Percentiles rank a stretch among this genome's conserved stretches.
These are phyloP conservation scores for Eupithecia inturbata DNA, from an alignment of 2,888 invertebrate genomes.

Conservation along the genomic window DNA sequence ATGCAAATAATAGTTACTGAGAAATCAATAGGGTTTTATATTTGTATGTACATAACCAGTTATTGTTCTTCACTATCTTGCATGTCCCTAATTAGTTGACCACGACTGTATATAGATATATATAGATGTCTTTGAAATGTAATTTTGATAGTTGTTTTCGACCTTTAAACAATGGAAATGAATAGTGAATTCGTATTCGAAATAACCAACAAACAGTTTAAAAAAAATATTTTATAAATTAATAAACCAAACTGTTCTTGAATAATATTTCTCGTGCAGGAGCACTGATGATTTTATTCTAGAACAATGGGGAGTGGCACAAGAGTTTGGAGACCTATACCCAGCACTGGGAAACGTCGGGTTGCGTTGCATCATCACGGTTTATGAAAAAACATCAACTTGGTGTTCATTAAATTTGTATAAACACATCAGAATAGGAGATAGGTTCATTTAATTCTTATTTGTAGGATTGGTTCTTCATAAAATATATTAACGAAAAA, in stretches of 20 bases:
- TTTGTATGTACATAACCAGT: no score
- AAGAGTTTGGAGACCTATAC: not conserved
- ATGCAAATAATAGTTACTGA: no score
- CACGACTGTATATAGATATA: no score
- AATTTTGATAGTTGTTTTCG: no score
- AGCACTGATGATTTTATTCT: not conserved
- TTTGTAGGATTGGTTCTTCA: no score
- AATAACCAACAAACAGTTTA: not conserved
- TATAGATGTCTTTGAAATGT: no score
- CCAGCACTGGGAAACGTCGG: not conserved
- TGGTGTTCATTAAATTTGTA: not conserved
- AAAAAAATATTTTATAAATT: not conserved
- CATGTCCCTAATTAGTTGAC: no score
- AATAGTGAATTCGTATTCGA: no score
- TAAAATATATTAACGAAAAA: no score
- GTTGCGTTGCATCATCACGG: not conserved
- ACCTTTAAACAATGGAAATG: no score
- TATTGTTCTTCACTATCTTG: no score
- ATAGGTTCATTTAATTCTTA: not conserved
- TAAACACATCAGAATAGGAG: not conserved
- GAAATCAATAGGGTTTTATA: no score
- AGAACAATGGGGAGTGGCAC: not conserved
- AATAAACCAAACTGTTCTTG: not conserved
- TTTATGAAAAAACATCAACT: not conserved
- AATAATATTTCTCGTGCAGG: not conserved